Conservation (phyloP, 2,113 vertebrate genomes). For the Ciconia boyciana region DNA sequence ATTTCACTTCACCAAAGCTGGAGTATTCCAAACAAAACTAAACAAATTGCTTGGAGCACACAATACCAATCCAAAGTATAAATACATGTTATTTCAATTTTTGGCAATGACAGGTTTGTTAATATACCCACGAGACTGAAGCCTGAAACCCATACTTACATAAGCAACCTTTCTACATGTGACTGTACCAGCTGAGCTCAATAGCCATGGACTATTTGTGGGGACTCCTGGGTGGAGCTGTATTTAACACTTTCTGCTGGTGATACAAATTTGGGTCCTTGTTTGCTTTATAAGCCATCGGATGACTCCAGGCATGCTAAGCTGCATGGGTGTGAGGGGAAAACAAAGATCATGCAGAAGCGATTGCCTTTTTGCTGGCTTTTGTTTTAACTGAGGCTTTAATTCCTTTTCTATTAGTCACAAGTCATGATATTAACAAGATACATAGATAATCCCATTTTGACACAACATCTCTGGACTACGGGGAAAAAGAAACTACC, state of each 20-base stretch:
- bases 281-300: not conserved
- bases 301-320: not conserved
- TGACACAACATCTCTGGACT: not conserved
- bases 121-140: not conserved
- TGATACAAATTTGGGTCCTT: not conserved
- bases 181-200: not conserved
- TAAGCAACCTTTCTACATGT: not conserved
- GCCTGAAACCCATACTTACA: not conserved
- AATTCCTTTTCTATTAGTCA: not conserved
- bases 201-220: fast-evolving
- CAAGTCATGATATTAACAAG: not conserved
- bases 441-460: not conserved
- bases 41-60: not conserved
- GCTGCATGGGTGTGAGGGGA: not conserved
- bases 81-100: not conserved
- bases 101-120: not conserved
- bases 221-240: not conserved
- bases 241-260: not conserved
- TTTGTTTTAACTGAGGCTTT: not conserved
- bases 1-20: not conserved
- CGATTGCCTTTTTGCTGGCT: not conserved
- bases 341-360: not conserved
- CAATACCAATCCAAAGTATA: not conserved
- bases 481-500: not conserved
- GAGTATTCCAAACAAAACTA: not conserved